Conservation (phyloP, 1,140 invertebrate species). For the Pachyrhynchus sulphureomaculatus region DNA sequence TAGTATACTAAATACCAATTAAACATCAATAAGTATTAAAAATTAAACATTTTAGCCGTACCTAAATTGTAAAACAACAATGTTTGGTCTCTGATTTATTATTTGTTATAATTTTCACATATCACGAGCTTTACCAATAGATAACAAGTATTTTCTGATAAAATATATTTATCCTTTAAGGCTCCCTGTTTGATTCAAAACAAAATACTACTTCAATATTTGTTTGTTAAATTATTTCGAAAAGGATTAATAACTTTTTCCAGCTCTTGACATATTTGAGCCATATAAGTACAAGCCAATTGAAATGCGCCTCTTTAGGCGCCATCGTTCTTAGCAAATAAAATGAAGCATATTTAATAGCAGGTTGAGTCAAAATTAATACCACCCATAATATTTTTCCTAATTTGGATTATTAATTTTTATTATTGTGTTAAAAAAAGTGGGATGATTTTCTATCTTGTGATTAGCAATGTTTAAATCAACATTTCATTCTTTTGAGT, state of each 20-base stretch:
- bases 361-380: slow-evolving; percentile 7
- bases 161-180: slow-evolving; percentile 24
- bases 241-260: slow-evolving; percentile 10
- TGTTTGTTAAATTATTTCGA: slow-evolving; percentile 13
- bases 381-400: slow-evolving; percentile 14
- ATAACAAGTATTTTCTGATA: slow-evolving; percentile 28
- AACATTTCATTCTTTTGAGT: too few species aligned
- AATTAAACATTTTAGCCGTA: slow-evolving; percentile 6
- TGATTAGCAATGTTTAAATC: too few species aligned
- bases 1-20: slow-evolving; percentile 6
- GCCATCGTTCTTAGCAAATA: slow-evolving; percentile 18
- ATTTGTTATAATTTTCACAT: slow-evolving; percentile 18
- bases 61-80: slow-evolving; percentile 13
- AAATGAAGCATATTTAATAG: neutral
- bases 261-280: slow-evolving; percentile 1
- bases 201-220: slow-evolving; percentile 13
- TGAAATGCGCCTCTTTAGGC: neutral
- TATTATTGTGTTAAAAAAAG: too few species aligned
- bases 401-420: too few species aligned
- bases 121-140: slow-evolving; percentile 12
- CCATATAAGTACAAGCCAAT: slow-evolving; percentile 18
- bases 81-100: slow-evolving; percentile 32
- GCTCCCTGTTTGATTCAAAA: slow-evolving; percentile 18
- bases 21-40: slow-evolving; percentile 1
- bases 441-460: too few species aligned